Base-by-base conservation (phyloP, 2,113 vertebrate species). In the Tragulus kanchil region DNA sequence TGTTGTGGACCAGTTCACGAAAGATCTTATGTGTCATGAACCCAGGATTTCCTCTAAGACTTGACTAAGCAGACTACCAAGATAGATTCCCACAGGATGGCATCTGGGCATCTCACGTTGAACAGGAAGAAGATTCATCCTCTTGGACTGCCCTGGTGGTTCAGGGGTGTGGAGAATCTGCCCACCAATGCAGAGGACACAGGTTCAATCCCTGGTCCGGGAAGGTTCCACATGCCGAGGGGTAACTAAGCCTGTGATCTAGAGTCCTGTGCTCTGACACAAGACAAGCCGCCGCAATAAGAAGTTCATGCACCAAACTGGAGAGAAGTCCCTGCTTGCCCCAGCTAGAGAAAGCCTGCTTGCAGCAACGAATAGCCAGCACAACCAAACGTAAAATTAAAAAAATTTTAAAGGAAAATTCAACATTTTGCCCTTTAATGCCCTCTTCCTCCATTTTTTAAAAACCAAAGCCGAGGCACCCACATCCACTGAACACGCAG, bases 221-320 rank as follows among this genome's bases (percentile, higher is more conserved):
- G 69, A 73, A 73, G 42, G 45, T 42, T 11, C 36, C 69, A 73
- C 36, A 73, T 0, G 3, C 69, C 11, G 5, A 23, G 19, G 10
- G 0, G 65, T 36, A 16, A 73, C 69, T 3, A 21, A 25, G 69
- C 11, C 36, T 7, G 10, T 6, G 10, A 36, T 25, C 5, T 5
- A 0, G 19, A 3, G 36, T 36, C 21, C 21, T 8, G 3, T 0
- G 0, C 36, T 45, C 69, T 25, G 69, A 36, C 6, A 5, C 1
- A 42, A 45, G 21, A 21, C 36, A 13, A 1, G 3, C 0, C 0
- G 10, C 36, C 0, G 10, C 69, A 1, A 45, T 19, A 45, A 45
- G 36, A 42, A 11, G 5, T 17, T 13, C 69, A 6, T 11, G 12
- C 11, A 25, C 11, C 11, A 9, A 45, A 21, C 2, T 73, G 69